phyloP scores from a whole-genome alignment of 1,140 invertebrate genomes.

The Drosophila prosaltans region DNA sequence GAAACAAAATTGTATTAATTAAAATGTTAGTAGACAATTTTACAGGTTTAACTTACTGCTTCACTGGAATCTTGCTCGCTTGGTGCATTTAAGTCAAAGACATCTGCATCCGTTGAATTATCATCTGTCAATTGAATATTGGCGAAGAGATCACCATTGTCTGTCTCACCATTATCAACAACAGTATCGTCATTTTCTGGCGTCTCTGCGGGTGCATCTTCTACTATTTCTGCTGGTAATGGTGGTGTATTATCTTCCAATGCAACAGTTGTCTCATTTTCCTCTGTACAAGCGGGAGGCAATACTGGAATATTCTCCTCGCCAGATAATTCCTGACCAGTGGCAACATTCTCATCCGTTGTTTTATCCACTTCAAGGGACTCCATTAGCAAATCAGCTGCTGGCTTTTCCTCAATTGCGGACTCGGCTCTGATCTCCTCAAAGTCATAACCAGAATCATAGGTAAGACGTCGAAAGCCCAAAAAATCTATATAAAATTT shows the following conservation, averaged over 20 bases:
- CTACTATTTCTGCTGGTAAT: conserved; percentile 8
- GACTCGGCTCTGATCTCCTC: conserved; percentile 33
- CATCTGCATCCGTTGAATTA: background rate
- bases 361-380: background rate
- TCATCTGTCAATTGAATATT: background rate
- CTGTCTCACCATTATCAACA: background rate
- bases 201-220: conserved; percentile 6
- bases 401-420: conserved; percentile 18
- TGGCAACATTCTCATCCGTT: background rate
- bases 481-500: conserved; percentile 43
- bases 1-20: background rate
- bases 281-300: background rate
- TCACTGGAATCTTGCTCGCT: background rate
- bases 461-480: conserved; percentile 52
- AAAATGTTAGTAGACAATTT: background rate
- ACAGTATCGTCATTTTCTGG: background rate
- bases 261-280: background rate
- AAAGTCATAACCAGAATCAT: conserved; percentile 58
- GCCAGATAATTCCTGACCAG: background rate
- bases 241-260: background rate
- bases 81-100: background rate
- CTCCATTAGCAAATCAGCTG: conserved; percentile 10
- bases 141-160: background rate
- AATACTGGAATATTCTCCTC: background rate
- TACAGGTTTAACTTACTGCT: background rate